Evolutionary conservation across 2,113 vertebrate species (phyloP).

Genomic region (Grus americana): DNA sequence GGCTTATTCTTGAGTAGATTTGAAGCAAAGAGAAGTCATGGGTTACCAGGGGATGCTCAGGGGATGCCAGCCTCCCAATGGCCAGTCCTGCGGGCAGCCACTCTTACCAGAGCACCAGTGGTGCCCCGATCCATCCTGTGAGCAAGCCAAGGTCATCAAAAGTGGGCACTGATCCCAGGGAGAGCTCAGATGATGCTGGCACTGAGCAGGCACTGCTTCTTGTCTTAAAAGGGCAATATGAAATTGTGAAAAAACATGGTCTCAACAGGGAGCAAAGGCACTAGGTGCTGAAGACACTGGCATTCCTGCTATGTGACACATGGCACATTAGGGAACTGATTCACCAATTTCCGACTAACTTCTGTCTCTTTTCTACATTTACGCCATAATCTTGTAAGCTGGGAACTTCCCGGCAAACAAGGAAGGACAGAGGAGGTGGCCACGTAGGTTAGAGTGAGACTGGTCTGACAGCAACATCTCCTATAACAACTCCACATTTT

Average conservation of each 20-base stretch:
- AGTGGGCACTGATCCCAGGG: background rate
- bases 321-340: background rate
- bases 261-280: background rate
- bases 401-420: conserved; percentile 51
- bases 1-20: background rate
- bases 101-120: background rate
- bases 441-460: background rate
- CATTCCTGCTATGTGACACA: conserved; percentile 50
- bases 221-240: background rate
- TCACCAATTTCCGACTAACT: background rate
- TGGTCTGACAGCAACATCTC: background rate
- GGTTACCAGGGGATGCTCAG: background rate
- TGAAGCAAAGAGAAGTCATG: rapidly evolving
- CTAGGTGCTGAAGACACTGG: background rate
- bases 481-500: background rate
- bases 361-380: conserved; percentile 30
- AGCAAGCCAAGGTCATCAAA: background rate
- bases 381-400: conserved; percentile 37
- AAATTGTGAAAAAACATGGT: background rate
- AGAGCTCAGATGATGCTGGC: background rate
- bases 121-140: too few species aligned
- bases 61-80: too few species aligned
- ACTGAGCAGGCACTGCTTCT: background rate
- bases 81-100: background rate
- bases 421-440: background rate